A percentile compares a stretch with the other conserved stretches of the same genome.
Conservation (phyloP, 1,140 invertebrate species). For the Nasonia vitripennis region DNA sequence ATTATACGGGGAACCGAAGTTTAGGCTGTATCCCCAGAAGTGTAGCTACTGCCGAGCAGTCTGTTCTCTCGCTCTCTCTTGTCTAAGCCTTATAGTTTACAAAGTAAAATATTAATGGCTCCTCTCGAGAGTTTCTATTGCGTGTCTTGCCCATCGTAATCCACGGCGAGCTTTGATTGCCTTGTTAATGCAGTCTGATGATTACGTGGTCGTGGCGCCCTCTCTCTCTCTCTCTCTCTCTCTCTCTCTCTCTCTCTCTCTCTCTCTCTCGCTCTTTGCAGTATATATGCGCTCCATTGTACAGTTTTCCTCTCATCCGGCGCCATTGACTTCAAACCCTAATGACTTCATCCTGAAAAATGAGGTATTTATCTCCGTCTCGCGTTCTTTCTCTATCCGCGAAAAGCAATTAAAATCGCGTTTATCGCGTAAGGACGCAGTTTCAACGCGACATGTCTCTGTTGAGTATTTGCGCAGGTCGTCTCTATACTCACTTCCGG, state of each 20-base stretch:
- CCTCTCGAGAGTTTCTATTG: conserved; percentile 26
- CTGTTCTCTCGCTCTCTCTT: neutral
- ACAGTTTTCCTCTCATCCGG: conserved; percentile 28
- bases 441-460: neutral
- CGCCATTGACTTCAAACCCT: conserved; percentile 15
- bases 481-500: too few relatives aligned
- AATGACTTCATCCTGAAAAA: conserved; percentile 23
- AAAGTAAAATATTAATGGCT: conserved; percentile 39
- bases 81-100: conserved; percentile 33
- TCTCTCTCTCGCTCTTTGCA: too few relatives aligned
- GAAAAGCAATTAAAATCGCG: conserved; percentile 24
- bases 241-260: too few relatives aligned
- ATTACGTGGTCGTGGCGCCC: conserved; percentile 1
- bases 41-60: neutral
- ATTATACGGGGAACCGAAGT: neutral
- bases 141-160: conserved; percentile 40
- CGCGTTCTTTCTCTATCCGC: conserved; percentile 6
- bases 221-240: too few relatives aligned
- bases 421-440: neutral
- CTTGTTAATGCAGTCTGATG: conserved; percentile 42
- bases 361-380: conserved; percentile 16
- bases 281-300: conserved; percentile 3
- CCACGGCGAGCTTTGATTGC: conserved; percentile 39
- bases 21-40: neutral
- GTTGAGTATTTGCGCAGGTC: too few relatives aligned